These are phyloP conservation scores for Apteryx mantelli DNA, from an alignment of 2,113 vertebrate species.

Conservation along the genomic window DNA sequence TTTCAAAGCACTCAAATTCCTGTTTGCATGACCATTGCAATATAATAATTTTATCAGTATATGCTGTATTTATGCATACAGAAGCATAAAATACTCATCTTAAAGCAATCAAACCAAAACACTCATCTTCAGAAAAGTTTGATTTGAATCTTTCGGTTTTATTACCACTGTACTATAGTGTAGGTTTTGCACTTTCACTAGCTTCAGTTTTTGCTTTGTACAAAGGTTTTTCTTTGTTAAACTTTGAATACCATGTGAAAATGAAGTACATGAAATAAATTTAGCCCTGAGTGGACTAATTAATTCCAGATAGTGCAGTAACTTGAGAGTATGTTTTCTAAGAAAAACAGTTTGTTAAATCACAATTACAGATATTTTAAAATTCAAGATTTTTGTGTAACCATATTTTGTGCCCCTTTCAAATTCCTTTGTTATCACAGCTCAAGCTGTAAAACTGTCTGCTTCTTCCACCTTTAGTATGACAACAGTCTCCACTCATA, in stretches of 20 bases:
- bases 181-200: not conserved
- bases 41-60: not conserved
- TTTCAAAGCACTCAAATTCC: not conserved
- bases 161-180: not conserved
- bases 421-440: constrained; percentile 54
- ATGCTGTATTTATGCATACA: not conserved
- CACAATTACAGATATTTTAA: not conserved
- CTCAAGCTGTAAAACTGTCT: constrained; percentile 4
- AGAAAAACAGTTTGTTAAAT: constrained; percentile 11
- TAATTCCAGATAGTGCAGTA: not conserved
- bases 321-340: not conserved
- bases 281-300: not conserved
- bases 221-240: constrained; percentile 20
- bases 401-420: not conserved
- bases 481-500: not conserved
- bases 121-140: not conserved
- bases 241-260: not conserved
- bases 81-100: not conserved
- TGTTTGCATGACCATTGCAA: not conserved
- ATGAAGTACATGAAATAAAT: not conserved
- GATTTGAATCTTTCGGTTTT: not conserved
- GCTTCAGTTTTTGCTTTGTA: not conserved
- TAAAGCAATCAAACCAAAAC: not conserved
- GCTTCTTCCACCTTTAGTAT: not conserved
- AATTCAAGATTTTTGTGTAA: not conserved